Base-by-base conservation (phyloP, 1,140 invertebrate species). In the Meloidogyne hapla region DNA sequence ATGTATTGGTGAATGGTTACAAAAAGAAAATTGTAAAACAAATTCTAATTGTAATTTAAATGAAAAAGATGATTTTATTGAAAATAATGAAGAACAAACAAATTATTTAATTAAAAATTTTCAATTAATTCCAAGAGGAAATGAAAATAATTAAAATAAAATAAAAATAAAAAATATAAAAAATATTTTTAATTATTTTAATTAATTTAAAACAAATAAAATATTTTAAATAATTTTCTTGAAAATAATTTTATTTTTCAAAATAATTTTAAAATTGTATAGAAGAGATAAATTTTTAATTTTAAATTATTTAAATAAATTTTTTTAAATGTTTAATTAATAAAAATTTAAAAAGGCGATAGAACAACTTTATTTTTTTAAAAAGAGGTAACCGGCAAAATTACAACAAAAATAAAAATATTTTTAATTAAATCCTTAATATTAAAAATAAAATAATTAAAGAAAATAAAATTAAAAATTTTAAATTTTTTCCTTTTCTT, bases 371-470 rank as follows among this genome's bases (percentile, higher is more conserved):
- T 33, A 33, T 33, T 33, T 33, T 6, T 33, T 33, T 33, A 33
- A 33, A 33, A 33, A 33, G 9, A 33, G 33, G 33, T 33, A 33
- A 33, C 33, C 33, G 33, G 33, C 33, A 33, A 33, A 33, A 13
- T 42, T 42, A 42, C 13, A 42, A 42, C 40, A 42, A 38, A 38
- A 38, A 4, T 38, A 45, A 15, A 45, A 2, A 56, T n/a, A 56
- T n/a, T n/a, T 56, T 48, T 56, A n/a, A 56, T 56, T 21, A 56
- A 33, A 33, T 33, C 48, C 48, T 56, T n/a, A 56, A 56, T 5
- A 56, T n/a, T 56, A 56, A 56, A 56, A 42, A 67, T 21, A n/a
- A 67, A 33, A 56, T 56, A 56, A 56, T n/a, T n/a, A 56, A n/a
- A 8, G 12, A 56, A 56, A 56, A 56, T 56, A 56, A 33, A 21